Percentiles rank a stretch among this genome's conserved stretches.
phyloP scores from a whole-genome alignment of 2,888 invertebrate species.

The Nomada goodeniana region DNA sequence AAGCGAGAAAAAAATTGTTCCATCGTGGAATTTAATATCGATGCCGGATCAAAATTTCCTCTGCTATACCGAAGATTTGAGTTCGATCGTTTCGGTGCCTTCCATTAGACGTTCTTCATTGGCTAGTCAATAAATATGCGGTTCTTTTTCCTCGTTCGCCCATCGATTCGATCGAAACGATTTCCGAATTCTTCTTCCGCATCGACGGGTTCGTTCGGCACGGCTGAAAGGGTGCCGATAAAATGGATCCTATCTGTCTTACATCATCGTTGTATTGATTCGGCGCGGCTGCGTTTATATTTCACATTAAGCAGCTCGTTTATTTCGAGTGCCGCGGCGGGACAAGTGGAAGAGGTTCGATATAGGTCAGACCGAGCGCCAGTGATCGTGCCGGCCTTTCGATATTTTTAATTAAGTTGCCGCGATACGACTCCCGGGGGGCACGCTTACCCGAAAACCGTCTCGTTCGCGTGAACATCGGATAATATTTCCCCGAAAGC shows the following conservation, averaged over 20 bases:
- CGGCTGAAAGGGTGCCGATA: conserved; percentile 9
- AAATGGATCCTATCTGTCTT: conserved; percentile 33
- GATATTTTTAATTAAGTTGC: conserved; percentile 44
- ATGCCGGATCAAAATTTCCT: not conserved
- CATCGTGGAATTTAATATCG: conserved; percentile 38
- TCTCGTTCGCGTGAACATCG: not conserved
- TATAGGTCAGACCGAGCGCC: conserved; percentile 49
- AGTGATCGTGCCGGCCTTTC: not conserved
- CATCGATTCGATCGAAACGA: not conserved
- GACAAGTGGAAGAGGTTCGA: conserved; percentile 38
- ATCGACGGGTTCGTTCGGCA: not conserved
- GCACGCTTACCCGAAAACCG: not conserved
- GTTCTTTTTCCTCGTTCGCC: not conserved
- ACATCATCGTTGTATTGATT: conserved; percentile 27
- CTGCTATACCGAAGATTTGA: no score
- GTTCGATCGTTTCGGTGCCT: conserved; percentile 1
- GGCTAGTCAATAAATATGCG: not conserved
- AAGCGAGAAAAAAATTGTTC: not conserved
- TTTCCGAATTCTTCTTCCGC: not conserved
- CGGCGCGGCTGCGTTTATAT: conserved; percentile 30
- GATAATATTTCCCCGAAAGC: not conserved
- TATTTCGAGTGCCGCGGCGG: conserved; percentile 28
- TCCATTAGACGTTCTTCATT: not conserved
- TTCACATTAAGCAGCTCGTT: conserved; percentile 50
- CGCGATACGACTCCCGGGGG: conserved; percentile 8